Evolutionary conservation across 2,888 invertebrate genomes (phyloP), one percentile per base, ranked within the genome.

Genomic region (Allolobophora icterica): DNA sequence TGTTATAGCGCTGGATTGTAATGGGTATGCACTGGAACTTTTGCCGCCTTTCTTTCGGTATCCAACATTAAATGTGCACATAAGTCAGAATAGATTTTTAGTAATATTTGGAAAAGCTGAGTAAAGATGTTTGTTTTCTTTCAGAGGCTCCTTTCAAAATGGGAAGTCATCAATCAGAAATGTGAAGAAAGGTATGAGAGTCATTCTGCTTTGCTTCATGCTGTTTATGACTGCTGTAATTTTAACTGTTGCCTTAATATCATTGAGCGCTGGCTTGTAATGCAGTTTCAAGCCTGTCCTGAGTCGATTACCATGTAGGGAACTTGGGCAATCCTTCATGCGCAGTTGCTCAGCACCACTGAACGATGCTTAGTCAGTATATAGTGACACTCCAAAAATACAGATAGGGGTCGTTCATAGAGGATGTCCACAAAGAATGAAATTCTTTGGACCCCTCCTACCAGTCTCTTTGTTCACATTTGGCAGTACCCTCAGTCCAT

Each of bases 151-250:
- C 92, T 92, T 84, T 91, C 93, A 24, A 94, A 94, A 91, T 95
- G 95, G 95, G 92, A 94, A 89, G 92, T 93, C 30, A 94, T 95
- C 19, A 94, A 94, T 58, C 93, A 94, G 91, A 92, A 94, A 91
- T 94, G 93, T 92, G 94, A 93, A 91, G 92, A 92, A 30, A 92
- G 93, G 95, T 95, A 93, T 92, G 93, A 91, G 87, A 42, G 52
- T 84, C 24, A 11, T 35, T 42, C 40, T 38, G 6, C 35, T 33
- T 89, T 89, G 40, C 33, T n/a, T 17, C 33, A 42, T 42, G 33
- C 19, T 89, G 42, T 30, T n/a, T 34, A n/a, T 11, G 34, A 42
- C 45, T 45, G 21, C 35, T 42, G 11, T 34, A 19, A 5, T 34
- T 33, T 21, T 11, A 19, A 3, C 38, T 45, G 1, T 71, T 71